Base-by-base conservation (phyloP, 2,888 invertebrate species). In the Aphodius sticticus region DNA sequence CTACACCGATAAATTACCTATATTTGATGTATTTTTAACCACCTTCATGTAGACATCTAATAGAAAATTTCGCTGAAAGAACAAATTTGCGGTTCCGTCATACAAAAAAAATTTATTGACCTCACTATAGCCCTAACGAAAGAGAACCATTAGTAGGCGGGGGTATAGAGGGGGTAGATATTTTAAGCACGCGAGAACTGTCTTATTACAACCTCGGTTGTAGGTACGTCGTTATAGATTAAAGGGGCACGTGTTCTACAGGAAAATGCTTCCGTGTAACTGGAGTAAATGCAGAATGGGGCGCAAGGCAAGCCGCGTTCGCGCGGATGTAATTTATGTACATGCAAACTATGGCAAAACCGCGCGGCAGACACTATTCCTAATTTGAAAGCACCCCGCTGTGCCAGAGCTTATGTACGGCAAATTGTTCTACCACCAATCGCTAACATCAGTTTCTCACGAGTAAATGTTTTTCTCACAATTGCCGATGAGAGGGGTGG, bases 291-390 rank as follows among this genome's bases (percentile, higher is more conserved):
- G 74, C 74, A 36, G 37, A 36, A 36, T 36, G 36, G n/a, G 74
- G n/a, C 74, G 16, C 12, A n/a, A n/a, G 35, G 74, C 35, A 74
- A 6, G 35, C 74, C 37, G 37, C 35, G 37, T 36, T 74, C 74
- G n/a, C 36, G 35, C 74, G 74, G 74, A 74, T n/a, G 74, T 74
- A 74, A 74, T 74, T 74, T 74, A 74, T 74, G 74, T 74, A 74
- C 74, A 74, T 74, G 74, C 74, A 74, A 74, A 74, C 74, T 74
- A 74, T 53, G 53, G 53, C 53, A 5, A 53, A 53, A 53, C 53
- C 53, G 53, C 53, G 53, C 1, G 1, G 2, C 53, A 53, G 53
- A 53, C 53, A 53, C 53, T 3, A 53, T 53, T 53, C 53, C 3
- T 53, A 53, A 53, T 53, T 53, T 26, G 26, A 12, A 53, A 53